Percentiles rank a stretch among this genome's conserved stretches.
Evolutionary conservation across 2,113 vertebrate genomes (phyloP).

Genomic region (Sminthopsis crassicaudata): DNA sequence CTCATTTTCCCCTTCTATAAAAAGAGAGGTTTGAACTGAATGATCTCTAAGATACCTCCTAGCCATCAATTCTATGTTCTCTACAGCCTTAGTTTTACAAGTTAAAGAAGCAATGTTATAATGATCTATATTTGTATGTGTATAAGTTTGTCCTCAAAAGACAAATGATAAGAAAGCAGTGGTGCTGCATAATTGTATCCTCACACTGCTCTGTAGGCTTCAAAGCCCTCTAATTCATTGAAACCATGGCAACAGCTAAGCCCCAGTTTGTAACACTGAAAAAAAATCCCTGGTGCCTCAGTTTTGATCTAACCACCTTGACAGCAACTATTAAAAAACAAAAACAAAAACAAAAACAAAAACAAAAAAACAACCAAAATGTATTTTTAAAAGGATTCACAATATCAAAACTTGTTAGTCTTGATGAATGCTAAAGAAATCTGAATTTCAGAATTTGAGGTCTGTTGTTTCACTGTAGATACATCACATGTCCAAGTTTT

Average conservation of each 20-base stretch:
- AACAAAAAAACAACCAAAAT: conserved; percentile 47
- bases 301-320: conserved; percentile 43
- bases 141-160: conserved; percentile 14
- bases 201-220: conserved; percentile 17
- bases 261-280: conserved; percentile 25
- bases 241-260: conserved; percentile 71
- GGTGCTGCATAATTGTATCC: conserved; percentile 48
- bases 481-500: neutral
- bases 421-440: neutral
- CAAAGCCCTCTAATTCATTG: conserved; percentile 35
- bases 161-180: conserved; percentile 32
- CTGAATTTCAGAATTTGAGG: neutral
- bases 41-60: neutral
- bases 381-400: conserved; percentile 44
- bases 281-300: conserved; percentile 48
- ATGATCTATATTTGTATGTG: neutral
- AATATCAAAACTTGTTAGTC: neutral
- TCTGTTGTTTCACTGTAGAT: neutral
- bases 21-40: neutral
- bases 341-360: conserved; percentile 16
- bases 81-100: neutral
- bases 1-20: neutral
- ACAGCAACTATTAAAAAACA: conserved; percentile 25
- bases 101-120: conserved; percentile 5
- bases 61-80: neutral